Evolutionary conservation across 2,113 vertebrate genomes (phyloP).

Genomic region (Phalacrocorax brasilianus): DNA sequence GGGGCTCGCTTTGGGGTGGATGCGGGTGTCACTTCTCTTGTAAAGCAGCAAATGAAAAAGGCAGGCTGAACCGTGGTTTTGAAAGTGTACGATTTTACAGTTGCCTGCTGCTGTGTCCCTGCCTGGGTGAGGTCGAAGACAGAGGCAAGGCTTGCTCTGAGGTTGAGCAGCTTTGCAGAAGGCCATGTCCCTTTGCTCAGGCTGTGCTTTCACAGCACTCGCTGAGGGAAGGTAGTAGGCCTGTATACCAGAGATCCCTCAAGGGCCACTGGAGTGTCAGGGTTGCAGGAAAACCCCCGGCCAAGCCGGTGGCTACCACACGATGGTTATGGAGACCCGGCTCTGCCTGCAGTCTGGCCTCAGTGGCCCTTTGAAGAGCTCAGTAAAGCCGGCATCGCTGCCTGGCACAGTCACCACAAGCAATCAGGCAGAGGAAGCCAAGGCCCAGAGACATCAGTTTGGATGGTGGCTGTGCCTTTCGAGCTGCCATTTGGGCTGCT

Average conservation of each 20-base stretch:
- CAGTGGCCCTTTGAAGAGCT: not conserved
- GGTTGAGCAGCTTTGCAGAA: not conserved
- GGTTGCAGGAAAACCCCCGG: not conserved
- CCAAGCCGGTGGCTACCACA: not conserved
- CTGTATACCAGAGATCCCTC: not conserved
- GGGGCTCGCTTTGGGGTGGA: not conserved
- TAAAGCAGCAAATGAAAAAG: not conserved
- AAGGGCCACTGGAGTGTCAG: not conserved
- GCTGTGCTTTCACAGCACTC: not conserved
- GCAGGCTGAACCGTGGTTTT: too few relatives aligned
- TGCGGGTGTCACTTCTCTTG: not conserved
- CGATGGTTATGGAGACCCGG: not conserved
- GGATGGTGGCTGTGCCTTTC: not conserved
- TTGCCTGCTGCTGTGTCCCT: not conserved
- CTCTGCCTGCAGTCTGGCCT: not conserved
- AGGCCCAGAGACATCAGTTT: not conserved
- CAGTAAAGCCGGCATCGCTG: accelerated
- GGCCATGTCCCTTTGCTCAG: not conserved
- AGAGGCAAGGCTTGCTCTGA: not conserved
- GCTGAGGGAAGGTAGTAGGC: not conserved
- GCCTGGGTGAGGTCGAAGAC: not conserved
- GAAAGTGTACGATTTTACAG: not conserved
- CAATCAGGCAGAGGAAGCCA: not conserved
- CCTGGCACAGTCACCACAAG: accelerated
- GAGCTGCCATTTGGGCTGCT: not conserved